Conservation (phyloP, 2,113 vertebrate species). For the Pluvialis apricaria region DNA sequence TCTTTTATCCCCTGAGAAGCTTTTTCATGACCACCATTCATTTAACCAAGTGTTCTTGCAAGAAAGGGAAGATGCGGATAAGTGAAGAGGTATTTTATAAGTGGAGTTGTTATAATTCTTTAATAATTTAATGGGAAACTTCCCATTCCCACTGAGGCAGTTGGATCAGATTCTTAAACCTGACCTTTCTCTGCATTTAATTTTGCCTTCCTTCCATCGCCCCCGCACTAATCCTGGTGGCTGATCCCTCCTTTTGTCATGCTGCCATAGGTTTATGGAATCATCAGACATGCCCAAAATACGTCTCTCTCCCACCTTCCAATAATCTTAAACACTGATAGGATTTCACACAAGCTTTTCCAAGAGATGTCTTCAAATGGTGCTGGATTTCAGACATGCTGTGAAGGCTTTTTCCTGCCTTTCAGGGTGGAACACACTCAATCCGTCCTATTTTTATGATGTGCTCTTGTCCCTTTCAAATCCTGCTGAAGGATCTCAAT, state of each 20-base stretch:
- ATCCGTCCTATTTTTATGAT: conserved; percentile 29
- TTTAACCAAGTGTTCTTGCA: neutral
- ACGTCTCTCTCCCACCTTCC: neutral
- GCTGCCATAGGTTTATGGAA: conserved; percentile 18
- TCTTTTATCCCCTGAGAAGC: neutral
- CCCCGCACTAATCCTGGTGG: neutral
- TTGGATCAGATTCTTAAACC: neutral
- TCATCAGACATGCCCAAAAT: neutral
- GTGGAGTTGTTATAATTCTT: neutral
- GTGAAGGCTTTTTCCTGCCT: conserved; percentile 28
- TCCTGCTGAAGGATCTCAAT: conserved; percentile 18
- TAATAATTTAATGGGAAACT: neutral
- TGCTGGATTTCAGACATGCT: neutral
- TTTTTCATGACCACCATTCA: neutral
- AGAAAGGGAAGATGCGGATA: neutral
- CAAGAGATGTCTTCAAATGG: neutral
- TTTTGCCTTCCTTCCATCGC: neutral
- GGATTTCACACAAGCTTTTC: conserved; percentile 53
- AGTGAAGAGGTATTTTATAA: neutral
- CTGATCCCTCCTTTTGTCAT: conserved; percentile 7
- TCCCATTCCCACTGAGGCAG: neutral
- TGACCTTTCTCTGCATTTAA: neutral
- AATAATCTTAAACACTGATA: neutral
- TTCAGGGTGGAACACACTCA: conserved; percentile 41
- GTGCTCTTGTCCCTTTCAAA: conserved; percentile 56